phyloP scores from a whole-genome alignment of 2,797 vertebrate species.

The Allobates femoralis region DNA sequence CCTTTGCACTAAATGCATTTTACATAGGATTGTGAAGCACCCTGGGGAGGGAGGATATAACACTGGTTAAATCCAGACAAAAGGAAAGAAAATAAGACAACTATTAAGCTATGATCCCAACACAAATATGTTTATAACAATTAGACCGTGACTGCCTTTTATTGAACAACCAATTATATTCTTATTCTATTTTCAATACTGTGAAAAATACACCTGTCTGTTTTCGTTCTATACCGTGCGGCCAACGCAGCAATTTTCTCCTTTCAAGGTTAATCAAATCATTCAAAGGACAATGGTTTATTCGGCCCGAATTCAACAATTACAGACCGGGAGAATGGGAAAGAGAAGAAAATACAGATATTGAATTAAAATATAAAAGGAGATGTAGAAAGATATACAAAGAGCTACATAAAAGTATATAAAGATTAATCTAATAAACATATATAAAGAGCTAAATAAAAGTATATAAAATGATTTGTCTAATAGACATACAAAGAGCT shows the following conservation, averaged over 20 bases:
- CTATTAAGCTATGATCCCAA: constrained; percentile 58
- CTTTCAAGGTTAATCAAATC: constrained; percentile 51
- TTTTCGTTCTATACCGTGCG: constrained; percentile 10
- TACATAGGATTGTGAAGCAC: constrained; percentile 93
- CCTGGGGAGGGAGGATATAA: constrained; percentile 90
- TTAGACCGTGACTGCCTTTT: constrained; percentile 36
- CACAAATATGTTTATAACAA: constrained; percentile 59
- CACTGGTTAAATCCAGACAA: constrained; percentile 93
- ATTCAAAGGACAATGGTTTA: constrained; percentile 4
- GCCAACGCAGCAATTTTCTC: constrained; percentile 9
- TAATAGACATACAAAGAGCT: too few species aligned
- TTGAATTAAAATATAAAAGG: neutral
- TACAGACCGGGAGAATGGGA: neutral
- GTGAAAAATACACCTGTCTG: constrained; percentile 44
- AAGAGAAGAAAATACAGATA: neutral
- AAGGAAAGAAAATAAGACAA: constrained; percentile 70
- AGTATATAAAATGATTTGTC: too few species aligned
- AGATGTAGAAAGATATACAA: neutral
- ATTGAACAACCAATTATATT: constrained; percentile 45
- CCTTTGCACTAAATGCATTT: constrained; percentile 97
- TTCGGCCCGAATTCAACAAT: constrained; percentile 14
- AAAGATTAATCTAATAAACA: too few species aligned
- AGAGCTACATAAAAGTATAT: too few species aligned
- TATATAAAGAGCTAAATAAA: too few species aligned
- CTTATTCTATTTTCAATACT: constrained; percentile 33